phyloP scores from a whole-genome alignment of 1,140 invertebrate genomes.

The Arctopsyche grandis region DNA sequence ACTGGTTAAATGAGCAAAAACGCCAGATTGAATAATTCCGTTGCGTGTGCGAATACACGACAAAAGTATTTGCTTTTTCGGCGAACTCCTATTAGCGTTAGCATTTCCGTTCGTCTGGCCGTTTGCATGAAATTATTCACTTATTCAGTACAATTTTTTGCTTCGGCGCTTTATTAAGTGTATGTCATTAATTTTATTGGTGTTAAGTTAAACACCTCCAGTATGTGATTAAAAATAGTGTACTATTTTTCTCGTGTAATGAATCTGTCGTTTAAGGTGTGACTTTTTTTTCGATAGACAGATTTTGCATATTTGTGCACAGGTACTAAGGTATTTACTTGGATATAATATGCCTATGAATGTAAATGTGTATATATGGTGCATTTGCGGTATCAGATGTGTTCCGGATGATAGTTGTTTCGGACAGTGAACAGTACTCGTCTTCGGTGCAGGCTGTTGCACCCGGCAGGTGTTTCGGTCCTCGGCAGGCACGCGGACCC shows the following conservation, averaged over 20 bases:
- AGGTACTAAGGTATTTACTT: neutral
- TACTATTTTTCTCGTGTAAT: no score
- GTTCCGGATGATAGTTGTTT: neutral
- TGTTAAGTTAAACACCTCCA: no score
- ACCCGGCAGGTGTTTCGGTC: conserved; percentile 22
- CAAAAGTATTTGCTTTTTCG: neutral
- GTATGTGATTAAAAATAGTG: no score
- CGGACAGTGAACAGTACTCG: neutral
- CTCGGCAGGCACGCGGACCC: conserved; percentile 18
- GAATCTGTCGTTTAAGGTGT: no score
- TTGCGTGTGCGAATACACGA: neutral
- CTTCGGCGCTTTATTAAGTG: no score
- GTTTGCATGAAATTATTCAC: no score
- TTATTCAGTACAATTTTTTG: no score
- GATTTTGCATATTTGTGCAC: neutral
- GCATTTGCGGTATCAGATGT: conserved; percentile 1
- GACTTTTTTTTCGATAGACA: no score
- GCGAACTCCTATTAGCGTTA: neutral
- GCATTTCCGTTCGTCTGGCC: no score
- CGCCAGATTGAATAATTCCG: conserved; percentile 14
- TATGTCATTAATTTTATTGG: no score
- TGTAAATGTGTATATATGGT: neutral
- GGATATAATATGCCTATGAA: neutral
- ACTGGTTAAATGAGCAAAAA: neutral
- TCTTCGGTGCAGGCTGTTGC: conserved; percentile 22